Conservation (phyloP, 2,113 vertebrate species). For the Nannobrachium achirus region DNA sequence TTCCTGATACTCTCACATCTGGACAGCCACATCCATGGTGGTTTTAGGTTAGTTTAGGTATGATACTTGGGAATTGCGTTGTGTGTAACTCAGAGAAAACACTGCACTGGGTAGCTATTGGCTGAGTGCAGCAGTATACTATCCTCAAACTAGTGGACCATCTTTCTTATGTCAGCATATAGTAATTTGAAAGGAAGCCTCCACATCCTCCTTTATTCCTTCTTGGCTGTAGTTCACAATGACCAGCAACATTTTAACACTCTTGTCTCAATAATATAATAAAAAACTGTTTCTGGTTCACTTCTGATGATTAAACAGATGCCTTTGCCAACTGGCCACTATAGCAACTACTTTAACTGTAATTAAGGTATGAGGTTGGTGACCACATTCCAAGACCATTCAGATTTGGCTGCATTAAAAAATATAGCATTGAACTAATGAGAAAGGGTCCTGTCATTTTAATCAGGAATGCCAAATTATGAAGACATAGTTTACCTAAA, state of each 20-base stretch:
- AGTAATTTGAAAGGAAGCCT: constrained; percentile 43
- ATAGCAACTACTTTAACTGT: constrained; percentile 33
- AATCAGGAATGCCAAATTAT: background rate
- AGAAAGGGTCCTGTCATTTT: constrained; percentile 15
- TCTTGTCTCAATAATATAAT: constrained; percentile 60
- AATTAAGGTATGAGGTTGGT: constrained; percentile 49
- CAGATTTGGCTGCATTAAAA: constrained; percentile 25
- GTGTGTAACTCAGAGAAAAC: too few species aligned
- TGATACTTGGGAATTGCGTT: too few species aligned
- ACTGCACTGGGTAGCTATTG: too few species aligned
- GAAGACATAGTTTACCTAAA: too few species aligned
- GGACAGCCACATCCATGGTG: too few species aligned
- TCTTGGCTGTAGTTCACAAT: constrained; percentile 37
- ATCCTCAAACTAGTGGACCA: too few species aligned
- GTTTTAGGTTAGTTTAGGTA: too few species aligned
- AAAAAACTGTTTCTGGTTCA: constrained; percentile 45
- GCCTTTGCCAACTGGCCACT: constrained; percentile 48
- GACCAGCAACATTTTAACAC: constrained; percentile 67
- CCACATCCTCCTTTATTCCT: constrained; percentile 18
- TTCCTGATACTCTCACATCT: too few species aligned
- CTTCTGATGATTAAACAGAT: constrained; percentile 71
- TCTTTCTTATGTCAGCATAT: too few species aligned
- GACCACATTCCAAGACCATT: constrained; percentile 38
- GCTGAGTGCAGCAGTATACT: too few species aligned
- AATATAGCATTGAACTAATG: too few species aligned